Percentiles rank a stretch among this genome's conserved stretches.
Conservation (phyloP, 1,140 invertebrate species). For the Drosophila pandora region DNA sequence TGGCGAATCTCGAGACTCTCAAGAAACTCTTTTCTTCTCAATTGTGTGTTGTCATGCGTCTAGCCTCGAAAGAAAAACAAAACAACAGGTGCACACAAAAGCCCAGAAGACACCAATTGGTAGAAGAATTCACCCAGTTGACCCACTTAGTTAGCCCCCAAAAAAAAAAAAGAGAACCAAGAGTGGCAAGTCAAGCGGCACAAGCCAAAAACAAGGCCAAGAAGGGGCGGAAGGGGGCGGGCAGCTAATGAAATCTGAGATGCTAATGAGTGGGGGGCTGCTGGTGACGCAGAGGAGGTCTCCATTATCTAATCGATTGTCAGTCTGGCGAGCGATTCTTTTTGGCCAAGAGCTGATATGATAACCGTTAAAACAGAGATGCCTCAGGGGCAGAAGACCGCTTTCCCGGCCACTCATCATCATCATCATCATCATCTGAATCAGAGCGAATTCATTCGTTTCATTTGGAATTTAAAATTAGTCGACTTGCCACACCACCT, state of each 20-base stretch:
- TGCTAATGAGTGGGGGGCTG: conserved; percentile 47
- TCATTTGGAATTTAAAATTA: conserved; percentile 44
- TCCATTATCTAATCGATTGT: conserved; percentile 36
- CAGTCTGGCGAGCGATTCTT: conserved; percentile 1
- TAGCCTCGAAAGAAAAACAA: conserved; percentile 10
- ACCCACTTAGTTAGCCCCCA: conserved; percentile 42
- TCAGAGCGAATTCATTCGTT: conserved; percentile 40
- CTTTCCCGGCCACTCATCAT: conserved; percentile 13
- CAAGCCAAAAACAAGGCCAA: conserved; percentile 44
- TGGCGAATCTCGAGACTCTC: conserved; percentile 23
- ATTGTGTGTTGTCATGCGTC: conserved; percentile 52
- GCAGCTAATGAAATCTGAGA: conserved; percentile 52
- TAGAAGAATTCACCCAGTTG: conserved; percentile 17
- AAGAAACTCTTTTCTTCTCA: neutral
- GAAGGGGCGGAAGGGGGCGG: conserved; percentile 1
- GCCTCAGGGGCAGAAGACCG: conserved; percentile 4
- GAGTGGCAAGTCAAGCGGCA: conserved; percentile 10
- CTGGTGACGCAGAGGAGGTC: conserved; percentile 12
- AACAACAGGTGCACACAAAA: conserved; percentile 30
- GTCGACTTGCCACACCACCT: conserved; percentile 2
- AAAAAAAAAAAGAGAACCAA: conserved; percentile 20
- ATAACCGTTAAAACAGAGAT: neutral
- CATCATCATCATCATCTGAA: conserved; percentile 32
- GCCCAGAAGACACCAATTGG: conserved; percentile 30
- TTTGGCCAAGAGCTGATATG: neutral